phyloP scores from a whole-genome alignment of 2,113 vertebrate genomes.

The Petrocephalus zakoni region DNA sequence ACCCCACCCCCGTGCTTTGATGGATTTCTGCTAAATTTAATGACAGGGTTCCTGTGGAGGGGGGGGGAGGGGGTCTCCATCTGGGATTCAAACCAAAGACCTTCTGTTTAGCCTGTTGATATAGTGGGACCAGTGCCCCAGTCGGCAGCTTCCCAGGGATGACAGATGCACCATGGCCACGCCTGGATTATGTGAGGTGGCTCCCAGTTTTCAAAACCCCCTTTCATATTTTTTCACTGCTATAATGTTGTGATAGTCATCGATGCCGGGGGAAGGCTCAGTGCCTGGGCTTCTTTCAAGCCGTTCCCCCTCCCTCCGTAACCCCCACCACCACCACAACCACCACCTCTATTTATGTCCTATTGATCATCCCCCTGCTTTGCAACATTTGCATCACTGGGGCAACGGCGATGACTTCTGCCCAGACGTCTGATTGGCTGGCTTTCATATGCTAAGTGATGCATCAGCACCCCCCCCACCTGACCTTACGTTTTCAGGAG shows the following conservation, averaged over 20 bases:
- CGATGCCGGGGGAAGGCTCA: background rate
- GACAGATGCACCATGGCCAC: background rate
- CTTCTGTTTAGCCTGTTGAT: background rate
- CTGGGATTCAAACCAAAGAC: background rate
- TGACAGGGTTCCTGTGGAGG: background rate
- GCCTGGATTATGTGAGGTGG: background rate
- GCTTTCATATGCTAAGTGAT: background rate
- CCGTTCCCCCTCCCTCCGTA: background rate
- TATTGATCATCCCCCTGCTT: background rate
- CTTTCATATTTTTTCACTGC: background rate
- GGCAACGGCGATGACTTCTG: background rate
- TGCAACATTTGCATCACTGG: constrained; percentile 17
- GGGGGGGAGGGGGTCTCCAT: background rate
- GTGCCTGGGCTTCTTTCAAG: background rate
- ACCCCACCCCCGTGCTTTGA: background rate
- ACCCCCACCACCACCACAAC: too few species aligned
- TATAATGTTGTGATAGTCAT: background rate
- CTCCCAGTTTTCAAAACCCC: background rate
- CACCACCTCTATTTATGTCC: background rate
- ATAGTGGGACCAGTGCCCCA: background rate
- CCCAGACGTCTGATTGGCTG: background rate
- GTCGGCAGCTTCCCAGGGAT: background rate
- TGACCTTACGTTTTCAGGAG: background rate
- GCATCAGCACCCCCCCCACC: background rate
- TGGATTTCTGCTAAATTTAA: background rate